Percentiles rank a stretch among this genome's conserved stretches.
These are phyloP conservation scores for Pavo muticus DNA, from an alignment of 2,113 vertebrate genomes.

Conservation along the genomic window DNA sequence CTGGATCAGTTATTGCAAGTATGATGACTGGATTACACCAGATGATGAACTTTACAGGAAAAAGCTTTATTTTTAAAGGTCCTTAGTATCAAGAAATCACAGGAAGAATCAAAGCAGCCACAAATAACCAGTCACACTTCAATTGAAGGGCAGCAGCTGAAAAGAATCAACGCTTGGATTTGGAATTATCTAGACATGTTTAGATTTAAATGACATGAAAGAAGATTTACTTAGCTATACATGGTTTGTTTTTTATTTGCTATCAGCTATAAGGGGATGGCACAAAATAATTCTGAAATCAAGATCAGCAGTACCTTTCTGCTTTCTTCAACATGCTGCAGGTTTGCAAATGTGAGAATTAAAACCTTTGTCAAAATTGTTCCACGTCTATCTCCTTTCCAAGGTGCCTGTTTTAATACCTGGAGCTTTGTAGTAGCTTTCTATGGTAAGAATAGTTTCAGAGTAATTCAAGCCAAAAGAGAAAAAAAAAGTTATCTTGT, in stretches of 20 bases:
- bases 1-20: neutral
- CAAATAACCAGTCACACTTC: neutral
- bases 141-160: neutral
- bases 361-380: neutral
- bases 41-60: neutral
- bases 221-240: neutral
- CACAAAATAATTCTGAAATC: neutral
- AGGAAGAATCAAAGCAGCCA: neutral
- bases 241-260: neutral
- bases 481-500: neutral
- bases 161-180: neutral
- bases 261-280: neutral
- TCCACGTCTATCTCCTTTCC: neutral
- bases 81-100: neutral
- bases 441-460: neutral
- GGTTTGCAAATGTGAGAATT: neutral
- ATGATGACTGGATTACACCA: neutral
- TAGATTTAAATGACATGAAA: neutral
- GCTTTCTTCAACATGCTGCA: neutral
- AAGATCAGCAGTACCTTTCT: neutral
- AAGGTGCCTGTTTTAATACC: neutral
- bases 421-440: neutral
- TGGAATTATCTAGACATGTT: neutral
- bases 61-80: constrained; percentile 17
- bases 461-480: neutral